Evolutionary conservation across 2,888 invertebrate species (phyloP), one percentile per base, ranked within the genome.

Genomic region (Polydrusus cervinus): DNA sequence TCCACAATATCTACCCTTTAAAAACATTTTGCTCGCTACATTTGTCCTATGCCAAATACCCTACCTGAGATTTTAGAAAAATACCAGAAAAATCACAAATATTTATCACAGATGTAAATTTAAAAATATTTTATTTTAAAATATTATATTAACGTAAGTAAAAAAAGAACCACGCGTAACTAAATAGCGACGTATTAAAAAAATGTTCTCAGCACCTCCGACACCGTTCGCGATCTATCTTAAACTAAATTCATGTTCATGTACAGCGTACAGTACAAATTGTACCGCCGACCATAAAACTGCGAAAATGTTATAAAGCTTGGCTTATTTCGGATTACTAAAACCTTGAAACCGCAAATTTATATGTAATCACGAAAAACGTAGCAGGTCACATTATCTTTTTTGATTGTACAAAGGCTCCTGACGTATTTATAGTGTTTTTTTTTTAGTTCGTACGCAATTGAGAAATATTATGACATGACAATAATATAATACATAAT

Each of bases 291-390:
- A 51, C 34, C 71, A 67, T 75, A 71, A 67, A 71, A 71, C 38
- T 71, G 67, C 16, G 71, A 61, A 75, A 71, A 53, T 67, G 71
- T 71, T 75, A 71, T 65, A 61, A 71, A 53, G 71, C 67, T 60
- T 66, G 51, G 71, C 67, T 60, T 69, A 74, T 74, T 74, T 74
- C 55, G 45, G 75, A 75, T 75, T 61, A 53, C 40, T 65, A 45
- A 57, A 71, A 51, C 75, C 75, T 75, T 75, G 75, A 75, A 66
- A 47, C 51, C 55, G 40, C 49, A 66, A 75, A 71, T 67, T 75
- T 66, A 75, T 71, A 75, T 67, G 60, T 61, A 67, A 61, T 71
- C 67, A 66, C 71, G 67, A 60, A 61, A 71, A 67, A 72, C 69
- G 68, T 47, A 71, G 60, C 43, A n/a, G 30, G 66, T 40, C 18